Conservation (phyloP, 2,888 invertebrate genomes). For the Macrophya annulata region DNA sequence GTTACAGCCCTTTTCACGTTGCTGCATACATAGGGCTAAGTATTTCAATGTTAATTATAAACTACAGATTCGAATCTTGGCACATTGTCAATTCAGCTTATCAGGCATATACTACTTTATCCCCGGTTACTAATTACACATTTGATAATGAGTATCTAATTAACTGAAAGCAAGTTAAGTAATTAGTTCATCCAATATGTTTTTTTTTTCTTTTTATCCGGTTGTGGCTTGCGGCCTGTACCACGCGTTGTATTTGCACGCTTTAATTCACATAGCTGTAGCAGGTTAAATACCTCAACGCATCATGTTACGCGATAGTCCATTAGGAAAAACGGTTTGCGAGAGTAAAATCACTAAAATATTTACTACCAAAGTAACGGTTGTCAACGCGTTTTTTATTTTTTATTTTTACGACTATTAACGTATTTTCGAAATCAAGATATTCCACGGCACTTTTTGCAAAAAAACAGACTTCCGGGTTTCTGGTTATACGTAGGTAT, state of each 20-base stretch:
- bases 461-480: neutral
- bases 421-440: neutral
- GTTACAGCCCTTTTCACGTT: neutral
- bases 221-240: neutral
- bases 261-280: neutral
- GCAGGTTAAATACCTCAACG: neutral
- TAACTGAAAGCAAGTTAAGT: neutral
- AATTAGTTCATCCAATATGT: neutral
- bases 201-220: neutral
- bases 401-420: neutral
- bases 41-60: neutral
- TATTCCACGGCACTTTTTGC: neutral
- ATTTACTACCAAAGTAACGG: neutral
- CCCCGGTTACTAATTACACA: neutral
- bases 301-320: neutral
- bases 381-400: neutral
- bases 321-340: neutral
- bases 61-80: neutral
- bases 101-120: neutral
- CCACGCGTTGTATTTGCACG: neutral
- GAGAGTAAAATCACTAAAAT: neutral
- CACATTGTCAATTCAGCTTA: conserved; percentile 13
- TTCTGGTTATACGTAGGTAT: neutral
- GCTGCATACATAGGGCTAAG: neutral
- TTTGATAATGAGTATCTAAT: conserved; percentile 2